Conservation (phyloP, 2,888 invertebrate genomes). For the Cyaniris semiargus region DNA sequence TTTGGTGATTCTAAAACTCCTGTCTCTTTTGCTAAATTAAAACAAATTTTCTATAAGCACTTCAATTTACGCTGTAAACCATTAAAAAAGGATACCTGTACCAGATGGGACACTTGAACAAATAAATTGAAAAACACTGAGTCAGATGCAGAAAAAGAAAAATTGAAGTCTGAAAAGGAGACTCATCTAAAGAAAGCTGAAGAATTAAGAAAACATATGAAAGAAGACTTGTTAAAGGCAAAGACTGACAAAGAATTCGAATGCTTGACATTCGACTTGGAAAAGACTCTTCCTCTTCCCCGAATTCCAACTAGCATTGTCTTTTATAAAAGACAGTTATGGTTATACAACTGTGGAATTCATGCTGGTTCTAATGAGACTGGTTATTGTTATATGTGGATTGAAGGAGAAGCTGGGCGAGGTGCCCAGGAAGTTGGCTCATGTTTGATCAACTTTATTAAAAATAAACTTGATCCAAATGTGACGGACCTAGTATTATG, state of each 20-base stretch:
- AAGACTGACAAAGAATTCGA: slow-evolving; percentile 24
- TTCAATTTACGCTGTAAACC: slow-evolving; percentile 29
- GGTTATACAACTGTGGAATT: slow-evolving; percentile 38
- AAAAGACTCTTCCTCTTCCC: slow-evolving; percentile 25
- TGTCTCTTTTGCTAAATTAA: slow-evolving; percentile 17
- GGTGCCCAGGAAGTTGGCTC: slow-evolving; percentile 39
- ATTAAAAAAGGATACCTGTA: slow-evolving; percentile 27
- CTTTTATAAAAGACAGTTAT: slow-evolving; percentile 32
- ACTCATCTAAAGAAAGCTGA: slow-evolving; percentile 23
- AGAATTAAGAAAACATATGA: slow-evolving; percentile 23
- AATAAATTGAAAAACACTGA: slow-evolving; percentile 11
- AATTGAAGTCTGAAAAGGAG: not conserved
- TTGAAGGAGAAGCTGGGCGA: slow-evolving; percentile 39
- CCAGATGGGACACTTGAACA: slow-evolving; percentile 20
- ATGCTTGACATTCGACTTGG: slow-evolving; percentile 23
- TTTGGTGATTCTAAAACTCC: not conserved
- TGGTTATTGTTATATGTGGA: slow-evolving; percentile 38
- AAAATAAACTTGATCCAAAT: slow-evolving; percentile 24
- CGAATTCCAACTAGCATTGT: slow-evolving; percentile 28
- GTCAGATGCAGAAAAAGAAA: slow-evolving; percentile 17
- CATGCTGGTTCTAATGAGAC: slow-evolving; percentile 36
- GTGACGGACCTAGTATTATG: not conserved
- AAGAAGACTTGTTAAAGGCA: slow-evolving; percentile 25
- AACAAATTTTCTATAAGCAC: slow-evolving; percentile 19
- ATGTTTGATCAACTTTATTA: slow-evolving; percentile 36